Evolutionary conservation across 1,140 invertebrate genomes (phyloP), one percentile per base, ranked within the genome.

Genomic region (Drosophila mauritiana): DNA sequence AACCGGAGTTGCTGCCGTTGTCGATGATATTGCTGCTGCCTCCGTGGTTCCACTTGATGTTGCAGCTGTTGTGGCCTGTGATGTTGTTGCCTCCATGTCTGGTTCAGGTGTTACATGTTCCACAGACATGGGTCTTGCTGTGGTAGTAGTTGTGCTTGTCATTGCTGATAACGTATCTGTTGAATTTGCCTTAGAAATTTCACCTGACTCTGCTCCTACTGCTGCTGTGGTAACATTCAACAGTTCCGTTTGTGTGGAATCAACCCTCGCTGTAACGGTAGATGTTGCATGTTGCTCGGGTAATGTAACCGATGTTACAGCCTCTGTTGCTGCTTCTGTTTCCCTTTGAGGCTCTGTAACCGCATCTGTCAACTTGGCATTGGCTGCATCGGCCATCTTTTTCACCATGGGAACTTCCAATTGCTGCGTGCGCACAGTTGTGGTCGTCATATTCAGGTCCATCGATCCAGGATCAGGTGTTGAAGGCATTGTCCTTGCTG

Each of bases 401-500:
- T 69, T 68, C 0, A 70, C 68, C 27, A 49, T 17, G 1, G 68
- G 68, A 39, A 56, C 63, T 15, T 70, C 64, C 5, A 70, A n/a
- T 1, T 55, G 1, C 12, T 49, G 63, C 3, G 51, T 20, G 4
- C 36, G 42, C 17, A 25, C 17, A 1, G 53, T 36, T n/a, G 63
- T 70, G 0, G 40, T 69, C 1, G 22, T 55, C 5, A 7, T 4
- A 3, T 22, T 31, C 3, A 22, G 37, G 1, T 42, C 64, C 1
- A 11, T 3, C 2, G 27, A 31, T 11, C 10, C 49, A 39, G 3
- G 27, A 12, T 48, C 36, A 3, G 17, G n/a, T 20, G n/a, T 11
- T 7, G 4, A 5, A n/a, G 43, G 25, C 0, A 10, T 46, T 15
- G 10, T 22, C 7, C 15, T 27, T 11, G 61, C 5, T 8, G 22